Conservation (phyloP, 1,140 invertebrate species). For the Myzus persicae region DNA sequence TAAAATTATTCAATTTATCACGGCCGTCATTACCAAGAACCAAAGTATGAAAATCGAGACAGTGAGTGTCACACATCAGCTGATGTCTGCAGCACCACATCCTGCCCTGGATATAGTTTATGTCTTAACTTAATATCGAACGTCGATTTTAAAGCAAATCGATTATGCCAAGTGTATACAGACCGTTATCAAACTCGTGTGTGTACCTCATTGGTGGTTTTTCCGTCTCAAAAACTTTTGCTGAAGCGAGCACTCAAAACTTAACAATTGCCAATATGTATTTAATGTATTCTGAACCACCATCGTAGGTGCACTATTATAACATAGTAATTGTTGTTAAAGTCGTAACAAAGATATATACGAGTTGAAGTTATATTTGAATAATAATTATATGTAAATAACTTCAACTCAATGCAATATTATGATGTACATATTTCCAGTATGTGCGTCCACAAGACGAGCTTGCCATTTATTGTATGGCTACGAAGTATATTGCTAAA, state of each 20-base stretch:
- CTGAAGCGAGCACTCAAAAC: neutral
- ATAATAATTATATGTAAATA: constrained; percentile 5
- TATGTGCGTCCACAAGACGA: neutral
- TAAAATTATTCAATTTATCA: no score
- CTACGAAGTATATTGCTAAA: no score
- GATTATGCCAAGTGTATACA: neutral
- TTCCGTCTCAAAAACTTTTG: neutral
- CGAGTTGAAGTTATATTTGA: neutral
- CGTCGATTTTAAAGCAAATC: neutral
- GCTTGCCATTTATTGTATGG: neutral
- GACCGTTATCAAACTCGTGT: neutral
- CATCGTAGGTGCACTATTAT: neutral
- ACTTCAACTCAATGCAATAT: neutral
- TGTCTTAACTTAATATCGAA: neutral
- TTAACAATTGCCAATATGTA: neutral
- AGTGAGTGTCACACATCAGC: no score
- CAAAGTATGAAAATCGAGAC: no score
- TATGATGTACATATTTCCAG: neutral
- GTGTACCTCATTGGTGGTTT: neutral
- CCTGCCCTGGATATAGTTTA: neutral
- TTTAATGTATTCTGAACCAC: neutral
- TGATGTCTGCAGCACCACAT: neutral
- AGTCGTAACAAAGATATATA: neutral
- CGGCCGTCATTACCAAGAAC: no score
- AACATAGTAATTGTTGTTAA: neutral